Percentiles rank a stretch among this genome's conserved stretches.
These are phyloP conservation scores for Athalia circularis DNA, from an alignment of 2,888 invertebrate species.

Conservation along the genomic window DNA sequence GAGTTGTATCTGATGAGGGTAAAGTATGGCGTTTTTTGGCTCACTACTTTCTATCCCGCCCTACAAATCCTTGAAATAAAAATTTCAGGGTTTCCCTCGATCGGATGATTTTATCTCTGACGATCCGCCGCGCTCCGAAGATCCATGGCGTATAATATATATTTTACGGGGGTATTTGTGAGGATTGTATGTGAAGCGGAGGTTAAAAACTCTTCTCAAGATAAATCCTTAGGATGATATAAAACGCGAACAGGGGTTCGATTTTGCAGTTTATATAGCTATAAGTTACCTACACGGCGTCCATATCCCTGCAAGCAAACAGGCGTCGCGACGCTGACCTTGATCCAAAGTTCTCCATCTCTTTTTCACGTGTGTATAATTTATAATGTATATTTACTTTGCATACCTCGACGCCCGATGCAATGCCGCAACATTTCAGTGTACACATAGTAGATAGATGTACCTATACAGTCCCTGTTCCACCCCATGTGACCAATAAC, in stretches of 20 bases:
- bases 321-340: conserved; percentile 30
- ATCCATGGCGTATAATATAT: not conserved
- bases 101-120: no score
- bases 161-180: not conserved
- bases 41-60: no score
- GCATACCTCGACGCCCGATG: not conserved
- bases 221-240: no score
- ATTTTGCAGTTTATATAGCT: no score
- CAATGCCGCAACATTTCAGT: conserved; percentile 26
- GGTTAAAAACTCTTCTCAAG: no score
- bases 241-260: no score
- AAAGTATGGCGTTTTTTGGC: no score
- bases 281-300: no score
- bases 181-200: no score
- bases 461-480: not conserved
- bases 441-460: not conserved
- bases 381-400: not conserved
- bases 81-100: not conserved
- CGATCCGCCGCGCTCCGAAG: no score
- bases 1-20: no score
- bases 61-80: not conserved
- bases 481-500: conserved; percentile 16
- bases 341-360: conserved; percentile 4
- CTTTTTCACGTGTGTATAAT: not conserved
- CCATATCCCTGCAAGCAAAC: no score